Evolutionary conservation across 2,113 vertebrate species (phyloP), one percentile per base, ranked within the genome.

Genomic region (Chamaea fasciata): DNA sequence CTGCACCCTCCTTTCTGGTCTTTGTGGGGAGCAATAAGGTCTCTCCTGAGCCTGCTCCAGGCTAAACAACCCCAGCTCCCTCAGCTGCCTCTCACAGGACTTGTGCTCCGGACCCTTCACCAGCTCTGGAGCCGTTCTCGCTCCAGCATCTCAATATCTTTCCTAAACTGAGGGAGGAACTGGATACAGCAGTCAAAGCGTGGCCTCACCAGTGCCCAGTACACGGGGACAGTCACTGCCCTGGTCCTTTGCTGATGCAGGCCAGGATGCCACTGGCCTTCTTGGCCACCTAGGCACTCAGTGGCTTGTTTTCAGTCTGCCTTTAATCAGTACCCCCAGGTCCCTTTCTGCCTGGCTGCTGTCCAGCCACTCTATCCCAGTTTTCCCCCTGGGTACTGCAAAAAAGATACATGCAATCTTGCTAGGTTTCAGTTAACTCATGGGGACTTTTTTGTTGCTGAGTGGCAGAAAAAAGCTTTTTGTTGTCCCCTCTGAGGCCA

Each of bases 101-200:
- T 26, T 35, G 13, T 44, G 19, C 15, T 35, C 26, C 31, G 44
- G 20, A 62, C 0, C 20, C 16, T 67, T 41, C 20, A 21, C 11
- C 44, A 67, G 35, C 35, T 8, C 2, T 0, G 1, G 13, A 65
- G 16, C 12, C 42, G 10, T 67, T 50, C 44, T 1, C 0, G 0
- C 16, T 76, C 31, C 44, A 67, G 13, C 9, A 11, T 11, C 20
- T 50, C 31, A 26, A 1, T 15, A 19, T 50, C 37, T 31, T 57
- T 57, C 42, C 42, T 57, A 17, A 26, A 50, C 0, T 50, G 24
- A 21, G 13, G 20, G 31, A 24, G 31, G 44, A 31, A 50, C 35
- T 76, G 44, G 10, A 14, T 17, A 26, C 21, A 67, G 16, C 20
- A 50, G 2, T 31, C 7, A 6, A 11, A 33, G 17, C 35, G 44